Base-by-base conservation (phyloP, 2,797 vertebrate species). In the Odontamblyopus rebecca region DNA sequence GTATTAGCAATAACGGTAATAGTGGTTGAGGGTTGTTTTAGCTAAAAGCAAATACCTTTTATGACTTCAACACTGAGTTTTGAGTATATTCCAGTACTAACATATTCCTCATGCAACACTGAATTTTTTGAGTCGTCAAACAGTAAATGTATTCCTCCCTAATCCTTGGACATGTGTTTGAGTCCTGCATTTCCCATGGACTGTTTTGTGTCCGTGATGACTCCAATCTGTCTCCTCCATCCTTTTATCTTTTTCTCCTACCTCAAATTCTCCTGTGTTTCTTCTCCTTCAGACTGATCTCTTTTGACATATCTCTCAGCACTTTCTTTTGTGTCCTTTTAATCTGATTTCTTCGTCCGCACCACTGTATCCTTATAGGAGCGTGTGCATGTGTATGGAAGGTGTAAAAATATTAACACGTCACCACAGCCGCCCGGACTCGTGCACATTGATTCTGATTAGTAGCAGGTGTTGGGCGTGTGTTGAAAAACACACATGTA, bases 391-490 rank as follows among this genome's bases (percentile, higher is more conserved):
- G 67, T 59, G 30, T 63, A 78, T 54, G 50, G 71, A 80, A 32
- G 81, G 53, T 82, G 83, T 86, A 83, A 85, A 91, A 93, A 89
- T 90, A 89, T 92, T 89, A 89, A 90, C 92, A 91, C 85, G 76
- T 92, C 90, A 74, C 88, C 84, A 78, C 73, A 15, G 75, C 79
- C 81, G 61, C 77, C 77, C 78, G 77, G 54, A 32, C 81, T 78
- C 72, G 77, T 67, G 72, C 73, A 77, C 86, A 77, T 76, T 84
- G 89, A 89, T 86, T 88, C 82, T 93, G 92, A 94, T 94, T 91
- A 91, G 85, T 90, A 92, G 86, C 93, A 94, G 92, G 92, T 94
- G 93, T 91, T 90, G 82, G 88, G 83, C 80, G 72, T 69, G 54
- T 75, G 83, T 82, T 83, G 29, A 65, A 81, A 83, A 69, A 76